A percentile compares a stretch with the other conserved stretches of the same genome.
These are phyloP conservation scores for Lepidochitona cinerea DNA, from an alignment of 2,888 invertebrate genomes.

Conservation along the genomic window DNA sequence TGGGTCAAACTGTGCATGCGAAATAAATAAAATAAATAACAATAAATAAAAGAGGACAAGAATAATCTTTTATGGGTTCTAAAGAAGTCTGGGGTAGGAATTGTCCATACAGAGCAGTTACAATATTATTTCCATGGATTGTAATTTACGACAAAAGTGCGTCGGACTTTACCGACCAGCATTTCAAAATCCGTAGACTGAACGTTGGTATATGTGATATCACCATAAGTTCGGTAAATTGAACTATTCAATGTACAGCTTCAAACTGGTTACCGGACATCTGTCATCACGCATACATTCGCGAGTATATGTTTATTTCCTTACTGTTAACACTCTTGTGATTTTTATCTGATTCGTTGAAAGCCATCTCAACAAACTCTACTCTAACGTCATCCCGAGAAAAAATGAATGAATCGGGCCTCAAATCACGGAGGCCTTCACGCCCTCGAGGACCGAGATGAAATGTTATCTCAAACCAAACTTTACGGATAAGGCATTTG, in stretches of 20 bases:
- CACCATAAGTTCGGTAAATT: too few relatives aligned
- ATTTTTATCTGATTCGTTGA: background rate
- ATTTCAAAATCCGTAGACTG: too few relatives aligned
- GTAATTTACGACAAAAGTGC: too few relatives aligned
- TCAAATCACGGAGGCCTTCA: background rate
- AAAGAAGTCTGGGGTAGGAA: too few relatives aligned
- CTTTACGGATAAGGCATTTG: background rate
- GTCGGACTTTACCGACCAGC: too few relatives aligned
- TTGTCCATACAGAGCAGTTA: too few relatives aligned
- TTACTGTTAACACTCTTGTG: background rate
- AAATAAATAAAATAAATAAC: too few relatives aligned
- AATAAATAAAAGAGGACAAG: too few relatives aligned
- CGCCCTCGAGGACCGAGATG: background rate
- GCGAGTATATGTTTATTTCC: background rate
- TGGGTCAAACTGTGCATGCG: too few relatives aligned
- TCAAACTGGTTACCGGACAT: background rate
- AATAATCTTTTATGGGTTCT: too few relatives aligned
- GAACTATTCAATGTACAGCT: background rate
- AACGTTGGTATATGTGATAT: too few relatives aligned
- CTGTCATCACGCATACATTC: background rate
- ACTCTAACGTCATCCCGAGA: background rate
- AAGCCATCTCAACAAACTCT: background rate
- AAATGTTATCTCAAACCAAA: background rate
- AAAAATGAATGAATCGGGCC: background rate
- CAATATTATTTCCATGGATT: too few relatives aligned